Evolutionary conservation across 2,797 vertebrate species (phyloP), one percentile per base, ranked within the genome.

Genomic region (Babyrousa celebensis): DNA sequence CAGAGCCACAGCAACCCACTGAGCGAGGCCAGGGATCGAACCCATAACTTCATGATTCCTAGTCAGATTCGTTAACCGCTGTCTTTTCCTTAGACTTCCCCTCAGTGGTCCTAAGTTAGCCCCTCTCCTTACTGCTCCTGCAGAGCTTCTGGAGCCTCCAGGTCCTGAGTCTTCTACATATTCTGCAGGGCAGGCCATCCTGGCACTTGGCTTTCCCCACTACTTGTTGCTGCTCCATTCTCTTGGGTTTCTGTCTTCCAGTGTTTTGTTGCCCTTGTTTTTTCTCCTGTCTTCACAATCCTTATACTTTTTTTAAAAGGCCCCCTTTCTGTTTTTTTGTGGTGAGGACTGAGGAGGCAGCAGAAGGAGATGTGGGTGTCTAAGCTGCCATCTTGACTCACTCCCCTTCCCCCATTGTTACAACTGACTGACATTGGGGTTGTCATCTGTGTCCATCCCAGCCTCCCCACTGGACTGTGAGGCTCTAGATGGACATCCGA

Each of bases 151-250:
- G 23, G 65, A 36, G 60, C 32, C 14, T n/a, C 60, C 36, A 58
- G 71, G 11, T 65, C 60, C 79, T 0, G 11, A 65, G 3, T 4
- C 43, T 77, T 52, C 21, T 65, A 20, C 25, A 58, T n/a, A 11
- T 5, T 48, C 75, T 32, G 29, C 25, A 0, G 0, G 0, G 3
- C 21, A 6, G 60, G 43, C 54, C 63, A 5, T 3, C 3, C 0
- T 20, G 62, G 5, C 7, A 1, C 32, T 16, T 3, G 72, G 20
- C 60, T 32, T 21, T 36, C 32, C 17, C 67, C 4, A 12, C 25
- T 20, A 0, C 20, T 3, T 6, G 10, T 29, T 11, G 7, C 12
- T 1, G 0, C 40, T 54, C 10, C 10, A 6, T 60, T 18, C 43
- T 32, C 91, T 65, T 5, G 17, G 17, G n/a, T 29, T 43, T 77